These are phyloP conservation scores for Anseranas semipalmata DNA, from an alignment of 2,113 vertebrate species.

Conservation along the genomic window DNA sequence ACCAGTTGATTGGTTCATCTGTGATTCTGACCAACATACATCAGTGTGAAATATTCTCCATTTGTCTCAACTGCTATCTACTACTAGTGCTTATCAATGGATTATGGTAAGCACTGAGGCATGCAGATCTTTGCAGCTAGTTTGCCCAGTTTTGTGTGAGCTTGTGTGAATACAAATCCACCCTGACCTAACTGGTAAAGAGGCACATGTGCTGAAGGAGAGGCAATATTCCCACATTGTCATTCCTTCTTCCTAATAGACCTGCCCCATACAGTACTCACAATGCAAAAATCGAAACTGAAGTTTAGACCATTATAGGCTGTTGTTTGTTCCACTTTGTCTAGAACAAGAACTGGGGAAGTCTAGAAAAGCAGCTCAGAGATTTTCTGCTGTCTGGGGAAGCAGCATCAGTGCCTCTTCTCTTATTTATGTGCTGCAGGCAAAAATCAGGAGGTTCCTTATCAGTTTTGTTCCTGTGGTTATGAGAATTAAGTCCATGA, in stretches of 20 bases:
- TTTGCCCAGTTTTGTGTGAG: neutral
- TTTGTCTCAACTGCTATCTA: neutral
- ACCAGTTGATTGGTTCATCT: neutral
- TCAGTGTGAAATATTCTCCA: neutral
- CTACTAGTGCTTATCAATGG: neutral
- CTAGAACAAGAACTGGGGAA: neutral
- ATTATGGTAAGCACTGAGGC: neutral
- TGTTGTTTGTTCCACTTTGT: neutral
- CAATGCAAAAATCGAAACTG: neutral
- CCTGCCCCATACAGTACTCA: neutral
- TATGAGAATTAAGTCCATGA: neutral
- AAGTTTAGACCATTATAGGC: neutral
- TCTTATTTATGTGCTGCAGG: neutral
- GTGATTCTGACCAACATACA: neutral
- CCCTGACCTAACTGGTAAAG: accelerated
- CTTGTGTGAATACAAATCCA: neutral
- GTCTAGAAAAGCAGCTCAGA: neutral
- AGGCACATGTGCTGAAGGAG: neutral
- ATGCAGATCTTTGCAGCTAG: neutral
- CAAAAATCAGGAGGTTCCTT: neutral
- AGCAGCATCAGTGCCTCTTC: neutral
- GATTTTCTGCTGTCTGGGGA: neutral
- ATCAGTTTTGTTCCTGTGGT: neutral
- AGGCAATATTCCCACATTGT: neutral
- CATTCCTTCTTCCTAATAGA: neutral